Base-by-base conservation (phyloP, 1,140 invertebrate species). In the Cydia pomonella region DNA sequence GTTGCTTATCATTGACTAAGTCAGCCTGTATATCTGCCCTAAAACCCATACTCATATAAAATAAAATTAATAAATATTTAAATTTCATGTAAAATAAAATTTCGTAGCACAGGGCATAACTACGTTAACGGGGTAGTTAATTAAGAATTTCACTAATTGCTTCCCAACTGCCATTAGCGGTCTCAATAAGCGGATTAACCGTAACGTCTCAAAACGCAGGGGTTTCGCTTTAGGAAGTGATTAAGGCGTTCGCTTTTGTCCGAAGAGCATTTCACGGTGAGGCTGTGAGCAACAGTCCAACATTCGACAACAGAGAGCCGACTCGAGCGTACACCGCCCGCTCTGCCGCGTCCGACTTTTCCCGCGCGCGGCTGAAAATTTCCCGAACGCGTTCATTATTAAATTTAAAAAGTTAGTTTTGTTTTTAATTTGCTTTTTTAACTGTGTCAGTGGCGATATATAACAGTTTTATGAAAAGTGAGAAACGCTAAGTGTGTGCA, bases 181-280 rank as follows among this genome's bases (percentile, higher is more conserved):
- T 69, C 64, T 69, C 64, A 69, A 69, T 78, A 50, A 81, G 75
- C 82, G 82, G 77, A 80, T 78, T 78, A 73, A 76, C 74, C 78
- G 76, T 75, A 74, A 76, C 66, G 44, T 72, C 63, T 27, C 16
- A 25, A 75, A 81, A 82, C 80, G 80, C 82, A 81, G 83, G 80
- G 76, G 77, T 79, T 85, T 75, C 59, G 47, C 71, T 81, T 86
- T 85, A 75, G 79, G 79, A 82, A 82, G 77, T 78, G 81, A 87
- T 88, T 82, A 84, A 80, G 80, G 77, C 79, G 16, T 64, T 69
- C 74, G 73, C 74, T 75, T 79, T 75, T 75, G 73, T 76, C 69
- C 77, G 79, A 44, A 44, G 41, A 84, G 78, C 73, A 84, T 85
- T 85, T 83, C 80, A 80, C 82, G 83, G 83, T 74, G 88, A 91